phyloP scores from a whole-genome alignment of 2,888 invertebrate species.

The Hetaerina titia region DNA sequence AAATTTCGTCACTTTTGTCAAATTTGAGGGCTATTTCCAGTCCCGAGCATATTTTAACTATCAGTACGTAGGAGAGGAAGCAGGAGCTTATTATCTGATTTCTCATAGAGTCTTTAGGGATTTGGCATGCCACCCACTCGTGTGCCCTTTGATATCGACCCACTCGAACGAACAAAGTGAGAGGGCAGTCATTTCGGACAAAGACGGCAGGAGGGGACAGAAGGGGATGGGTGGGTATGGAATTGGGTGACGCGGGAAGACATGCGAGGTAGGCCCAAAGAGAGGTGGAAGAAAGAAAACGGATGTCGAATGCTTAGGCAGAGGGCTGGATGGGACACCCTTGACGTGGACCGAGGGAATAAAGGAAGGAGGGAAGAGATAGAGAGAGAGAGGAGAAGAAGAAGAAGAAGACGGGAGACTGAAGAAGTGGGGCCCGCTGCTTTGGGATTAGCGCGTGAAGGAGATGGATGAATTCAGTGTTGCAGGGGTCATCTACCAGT shows the following conservation, averaged over 20 bases:
- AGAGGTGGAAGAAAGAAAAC: not conserved
- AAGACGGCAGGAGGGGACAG: not conserved
- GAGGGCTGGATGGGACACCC: not conserved
- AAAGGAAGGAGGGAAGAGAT: not conserved
- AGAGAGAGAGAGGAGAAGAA: not conserved
- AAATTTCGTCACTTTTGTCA: no score
- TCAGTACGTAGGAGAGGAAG: no score
- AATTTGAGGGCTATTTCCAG: no score
- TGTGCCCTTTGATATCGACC: not conserved
- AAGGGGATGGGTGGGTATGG: not conserved
- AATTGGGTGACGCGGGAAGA: not conserved
- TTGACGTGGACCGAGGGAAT: no score
- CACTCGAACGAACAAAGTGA: not conserved
- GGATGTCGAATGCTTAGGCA: not conserved
- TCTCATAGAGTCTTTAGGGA: no score
- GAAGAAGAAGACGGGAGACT: not conserved
- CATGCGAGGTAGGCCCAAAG: not conserved
- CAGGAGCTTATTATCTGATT: no score
- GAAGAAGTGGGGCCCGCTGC: not conserved
- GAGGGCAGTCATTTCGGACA: not conserved
- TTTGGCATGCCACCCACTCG: not conserved
- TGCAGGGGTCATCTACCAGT: not conserved
- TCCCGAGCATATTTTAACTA: no score
- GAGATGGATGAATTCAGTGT: conserved; percentile 21
- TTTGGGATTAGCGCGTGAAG: not conserved